These are phyloP conservation scores for Ladona fulva DNA, from an alignment of 1,140 invertebrate species.

Conservation along the genomic window DNA sequence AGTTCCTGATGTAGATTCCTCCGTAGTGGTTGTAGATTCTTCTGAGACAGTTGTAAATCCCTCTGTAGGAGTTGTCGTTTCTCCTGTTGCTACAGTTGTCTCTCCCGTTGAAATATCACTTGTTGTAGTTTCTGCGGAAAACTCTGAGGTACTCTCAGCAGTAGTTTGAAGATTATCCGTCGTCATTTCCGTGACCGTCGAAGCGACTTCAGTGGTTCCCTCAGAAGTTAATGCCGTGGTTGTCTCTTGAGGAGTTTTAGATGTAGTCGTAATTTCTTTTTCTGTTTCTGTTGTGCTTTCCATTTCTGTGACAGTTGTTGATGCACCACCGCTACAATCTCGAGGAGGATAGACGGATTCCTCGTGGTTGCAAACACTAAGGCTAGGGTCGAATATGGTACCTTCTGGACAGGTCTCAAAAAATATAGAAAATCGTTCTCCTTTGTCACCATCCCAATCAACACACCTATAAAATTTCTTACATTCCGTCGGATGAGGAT, in stretches of 20 bases:
- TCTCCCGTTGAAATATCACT: slow-evolving; percentile 21
- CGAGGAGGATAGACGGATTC: slow-evolving; percentile 42
- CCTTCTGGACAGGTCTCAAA: slow-evolving; percentile 43
- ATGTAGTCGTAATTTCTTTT: slow-evolving; percentile 14
- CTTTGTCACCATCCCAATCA: slow-evolving; percentile 43
- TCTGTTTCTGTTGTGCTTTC: not conserved
- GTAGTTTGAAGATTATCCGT: not conserved
- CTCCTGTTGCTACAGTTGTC: slow-evolving; percentile 19
- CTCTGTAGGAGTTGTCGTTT: slow-evolving; percentile 8
- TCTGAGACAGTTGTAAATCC: slow-evolving; percentile 20
- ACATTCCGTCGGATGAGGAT: slow-evolving; percentile 52
- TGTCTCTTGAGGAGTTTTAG: slow-evolving; percentile 17
- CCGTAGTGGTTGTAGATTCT: slow-evolving; percentile 25
- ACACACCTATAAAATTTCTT: slow-evolving; percentile 65
- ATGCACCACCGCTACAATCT: slow-evolving; percentile 31
- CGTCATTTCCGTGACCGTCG: not conserved
- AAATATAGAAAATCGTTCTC: slow-evolving; percentile 48
- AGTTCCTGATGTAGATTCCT: slow-evolving; percentile 30
- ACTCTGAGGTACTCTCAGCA: slow-evolving; percentile 19
- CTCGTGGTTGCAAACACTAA: slow-evolving; percentile 43
- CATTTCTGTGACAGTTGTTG: not conserved
- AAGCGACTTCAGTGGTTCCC: not conserved
- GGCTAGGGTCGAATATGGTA: slow-evolving; percentile 45
- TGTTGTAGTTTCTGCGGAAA: slow-evolving; percentile 15
- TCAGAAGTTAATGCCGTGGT: slow-evolving; percentile 18